Conservation (phyloP, 2,113 vertebrate genomes). For the Rhabdornis inornatus region DNA sequence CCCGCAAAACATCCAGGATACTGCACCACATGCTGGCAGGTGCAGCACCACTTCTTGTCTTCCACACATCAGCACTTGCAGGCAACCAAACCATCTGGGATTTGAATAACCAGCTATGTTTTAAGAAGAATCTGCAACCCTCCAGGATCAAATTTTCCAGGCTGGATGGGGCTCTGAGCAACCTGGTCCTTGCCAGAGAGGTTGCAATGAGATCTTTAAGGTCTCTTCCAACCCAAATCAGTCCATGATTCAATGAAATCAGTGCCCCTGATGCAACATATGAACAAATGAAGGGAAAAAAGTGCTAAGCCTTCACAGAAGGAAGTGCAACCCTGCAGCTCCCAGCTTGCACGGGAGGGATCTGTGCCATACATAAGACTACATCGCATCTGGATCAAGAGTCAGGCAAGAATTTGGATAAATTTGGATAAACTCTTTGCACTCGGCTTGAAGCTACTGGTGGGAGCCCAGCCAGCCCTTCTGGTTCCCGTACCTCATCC, state of each 20-base stretch:
- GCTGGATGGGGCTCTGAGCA: neutral
- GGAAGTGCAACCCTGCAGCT: neutral
- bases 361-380: too few relatives aligned
- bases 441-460: neutral
- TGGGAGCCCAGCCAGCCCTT: neutral
- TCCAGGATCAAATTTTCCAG: neutral
- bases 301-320: neutral
- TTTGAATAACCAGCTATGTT: neutral
- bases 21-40: rapidly evolving
- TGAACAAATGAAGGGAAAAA: neutral
- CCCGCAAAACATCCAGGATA: neutral
- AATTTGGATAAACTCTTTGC: neutral
- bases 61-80: neutral
- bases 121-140: neutral
- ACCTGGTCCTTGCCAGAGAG: too few relatives aligned
- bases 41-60: rapidly evolving
- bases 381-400: neutral
- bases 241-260: neutral
- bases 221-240: neutral
- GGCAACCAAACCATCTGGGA: neutral
- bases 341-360: neutral
- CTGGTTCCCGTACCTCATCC: neutral
- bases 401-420: neutral
- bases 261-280: neutral
- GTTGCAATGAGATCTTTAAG: neutral